These are phyloP conservation scores for Ganaspis sp. DNA, from an alignment of 1,140 invertebrate genomes.

Conservation along the genomic window DNA sequence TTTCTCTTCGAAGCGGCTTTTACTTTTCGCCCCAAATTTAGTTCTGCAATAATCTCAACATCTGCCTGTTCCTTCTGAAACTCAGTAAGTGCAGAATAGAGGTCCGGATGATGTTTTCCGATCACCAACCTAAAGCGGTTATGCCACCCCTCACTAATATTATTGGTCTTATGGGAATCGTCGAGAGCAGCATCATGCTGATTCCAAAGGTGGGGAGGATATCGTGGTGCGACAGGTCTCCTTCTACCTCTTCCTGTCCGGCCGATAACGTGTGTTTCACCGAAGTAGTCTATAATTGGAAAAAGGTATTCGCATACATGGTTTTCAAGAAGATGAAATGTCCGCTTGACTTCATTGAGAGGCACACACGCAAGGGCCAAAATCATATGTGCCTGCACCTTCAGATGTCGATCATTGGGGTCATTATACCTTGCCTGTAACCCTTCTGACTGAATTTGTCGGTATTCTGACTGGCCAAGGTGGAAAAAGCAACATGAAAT, in stretches of 20 bases:
- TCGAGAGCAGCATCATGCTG: conserved; percentile 11
- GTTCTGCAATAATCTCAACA: conserved; percentile 40
- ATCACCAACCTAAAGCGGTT: conserved; percentile 7
- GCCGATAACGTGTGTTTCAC: neutral
- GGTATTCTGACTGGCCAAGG: conserved; percentile 35
- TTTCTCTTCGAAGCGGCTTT: conserved; percentile 23
- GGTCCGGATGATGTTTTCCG: conserved; percentile 17
- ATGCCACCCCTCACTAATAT: conserved; percentile 28
- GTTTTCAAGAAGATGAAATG: neutral
- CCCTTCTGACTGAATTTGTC: conserved; percentile 34
- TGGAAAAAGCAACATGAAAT: conserved; percentile 40
- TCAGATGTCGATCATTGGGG: conserved; percentile 28
- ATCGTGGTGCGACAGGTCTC: neutral
- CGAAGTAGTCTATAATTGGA: neutral
- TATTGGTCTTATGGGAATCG: neutral
- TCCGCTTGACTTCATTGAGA: neutral
- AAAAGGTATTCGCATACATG: neutral
- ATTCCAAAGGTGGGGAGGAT: neutral
- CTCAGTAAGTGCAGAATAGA: conserved; percentile 8
- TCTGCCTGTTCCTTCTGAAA: conserved; percentile 44
- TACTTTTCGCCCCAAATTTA: conserved; percentile 43
- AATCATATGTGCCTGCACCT: neutral
- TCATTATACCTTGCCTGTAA: conserved; percentile 28
- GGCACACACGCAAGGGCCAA: neutral
- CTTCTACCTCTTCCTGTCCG: neutral